phyloP scores from a whole-genome alignment of 2,888 invertebrate genomes.

The Pycnomerus fuliginosus region DNA sequence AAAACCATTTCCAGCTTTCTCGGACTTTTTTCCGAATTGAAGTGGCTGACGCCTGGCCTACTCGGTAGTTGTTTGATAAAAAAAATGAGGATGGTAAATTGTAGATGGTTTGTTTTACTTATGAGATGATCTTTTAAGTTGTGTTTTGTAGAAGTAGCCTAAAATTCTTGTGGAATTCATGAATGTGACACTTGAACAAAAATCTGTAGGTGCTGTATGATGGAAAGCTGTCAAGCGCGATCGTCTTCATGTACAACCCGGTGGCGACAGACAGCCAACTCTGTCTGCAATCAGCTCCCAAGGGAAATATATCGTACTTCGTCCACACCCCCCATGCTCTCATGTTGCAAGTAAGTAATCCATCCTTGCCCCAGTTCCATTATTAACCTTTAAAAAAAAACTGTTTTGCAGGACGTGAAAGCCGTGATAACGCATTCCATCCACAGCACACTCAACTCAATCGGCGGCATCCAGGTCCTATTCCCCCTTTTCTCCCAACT shows the following conservation, averaged over 20 bases:
- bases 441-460: conserved; percentile 97
- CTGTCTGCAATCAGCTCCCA: conserved; percentile 97
- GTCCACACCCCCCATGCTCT: conserved; percentile 99
- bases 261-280: conserved; percentile 99
- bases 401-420: conserved; percentile 84
- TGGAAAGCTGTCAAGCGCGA: conserved; percentile 93
- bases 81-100: no score
- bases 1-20: no score
- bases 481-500: conserved; percentile 98
- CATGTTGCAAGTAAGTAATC: conserved; percentile 84
- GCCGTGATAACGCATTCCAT: conserved; percentile 99
- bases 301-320: conserved; percentile 96
- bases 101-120: no score
- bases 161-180: no score
- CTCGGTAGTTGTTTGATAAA: no score
- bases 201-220: conserved; percentile 90
- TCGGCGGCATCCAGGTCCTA: conserved; percentile 97
- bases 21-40: no score
- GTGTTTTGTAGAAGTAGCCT: no score
- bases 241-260: conserved; percentile 99
- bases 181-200: no score
- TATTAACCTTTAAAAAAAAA: neutral
- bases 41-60: no score
- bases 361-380: conserved; percentile 15
- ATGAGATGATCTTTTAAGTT: no score